Evolutionary conservation across 2,797 vertebrate species (phyloP), one percentile per base, ranked within the genome.

Genomic region (Distichodus sexfasciatus): DNA sequence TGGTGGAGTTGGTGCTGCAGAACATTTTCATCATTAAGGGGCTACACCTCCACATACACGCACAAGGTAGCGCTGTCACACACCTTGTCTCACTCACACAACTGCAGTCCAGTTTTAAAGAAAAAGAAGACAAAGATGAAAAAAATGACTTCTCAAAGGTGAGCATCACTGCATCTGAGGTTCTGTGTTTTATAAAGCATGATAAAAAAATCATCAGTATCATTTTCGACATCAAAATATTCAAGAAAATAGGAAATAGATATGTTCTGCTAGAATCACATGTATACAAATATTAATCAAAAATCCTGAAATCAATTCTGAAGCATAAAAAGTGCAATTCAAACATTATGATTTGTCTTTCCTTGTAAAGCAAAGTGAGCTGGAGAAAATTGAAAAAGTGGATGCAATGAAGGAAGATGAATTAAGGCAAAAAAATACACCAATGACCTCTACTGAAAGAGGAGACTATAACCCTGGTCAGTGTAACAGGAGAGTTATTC

Each of bases 11-110:
- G 74, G 79, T 95, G 44, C 81, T 91, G 4, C 95, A 97, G 78
- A 97, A 95, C 17, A 77, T 95, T 80, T 97, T 96, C 79, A 94
- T 96, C 73, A 94, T 97, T 0, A 89, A 94, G 0, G 93, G 93
- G n/a, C 90, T 96, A 59, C 92, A 95, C 75, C 79, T 90, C 21
- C 91, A 87, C 69, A 40, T 2, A 26, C 35, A 64, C 11, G 4
- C 5, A 4, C 58, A 46, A 8, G 7, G 17, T 19, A 11, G 2
- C 28, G 2, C 15, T 6, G 29, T 38, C 19, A 7, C 1, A 1
- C 4, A 7, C 9, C 5, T 7, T 10, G 31, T n/a, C 6, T 24
- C 21, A 58, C 10, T 38, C 14, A 19, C 5, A 38, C 10, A 40
- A 14, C 90, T 95, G 62, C 92, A 94, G 75, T 81, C 88, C 14